phyloP scores from a whole-genome alignment of 92 coral and sea anemone species.

The Epizoanthus rinbou region DNA sequence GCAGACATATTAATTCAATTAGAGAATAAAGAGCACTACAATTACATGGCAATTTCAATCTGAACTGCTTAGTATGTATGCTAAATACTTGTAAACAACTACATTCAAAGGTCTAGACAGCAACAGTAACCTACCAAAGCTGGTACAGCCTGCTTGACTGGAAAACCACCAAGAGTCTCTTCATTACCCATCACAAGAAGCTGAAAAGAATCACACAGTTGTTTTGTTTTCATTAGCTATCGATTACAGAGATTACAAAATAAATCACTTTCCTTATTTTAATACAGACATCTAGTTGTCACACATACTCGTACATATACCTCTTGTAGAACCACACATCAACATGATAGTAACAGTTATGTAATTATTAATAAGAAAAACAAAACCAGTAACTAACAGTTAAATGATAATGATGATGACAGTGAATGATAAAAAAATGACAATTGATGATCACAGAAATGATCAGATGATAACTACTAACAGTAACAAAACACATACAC shows the following conservation, averaged over 20 bases:
- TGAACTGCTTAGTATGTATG: background rate
- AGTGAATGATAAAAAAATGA: background rate
- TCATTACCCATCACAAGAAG: slow-evolving; percentile 99
- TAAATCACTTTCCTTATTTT: background rate
- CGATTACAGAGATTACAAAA: background rate
- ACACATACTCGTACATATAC: background rate
- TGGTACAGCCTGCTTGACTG: slow-evolving; percentile 97
- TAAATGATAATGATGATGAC: too few species aligned
- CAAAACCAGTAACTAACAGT: too few species aligned
- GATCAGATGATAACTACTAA: too few species aligned
- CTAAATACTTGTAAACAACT: background rate
- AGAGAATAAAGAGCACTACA: background rate
- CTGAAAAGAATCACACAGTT: slow-evolving; percentile 43
- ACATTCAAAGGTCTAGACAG: background rate
- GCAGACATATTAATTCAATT: background rate
- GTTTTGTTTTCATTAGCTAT: background rate
- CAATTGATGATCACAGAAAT: background rate
- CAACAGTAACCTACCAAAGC: slow-evolving; percentile 80
- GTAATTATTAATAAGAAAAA: too few species aligned
- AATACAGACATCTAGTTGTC: background rate
- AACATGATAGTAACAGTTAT: background rate
- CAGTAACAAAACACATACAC: too few species aligned
- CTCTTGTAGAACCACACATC: background rate
- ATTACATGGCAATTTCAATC: background rate
- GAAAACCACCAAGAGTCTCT: slow-evolving; percentile 97